Evolutionary conservation across 2,888 invertebrate genomes (phyloP).

Genomic region (Strigamia crassipes): DNA sequence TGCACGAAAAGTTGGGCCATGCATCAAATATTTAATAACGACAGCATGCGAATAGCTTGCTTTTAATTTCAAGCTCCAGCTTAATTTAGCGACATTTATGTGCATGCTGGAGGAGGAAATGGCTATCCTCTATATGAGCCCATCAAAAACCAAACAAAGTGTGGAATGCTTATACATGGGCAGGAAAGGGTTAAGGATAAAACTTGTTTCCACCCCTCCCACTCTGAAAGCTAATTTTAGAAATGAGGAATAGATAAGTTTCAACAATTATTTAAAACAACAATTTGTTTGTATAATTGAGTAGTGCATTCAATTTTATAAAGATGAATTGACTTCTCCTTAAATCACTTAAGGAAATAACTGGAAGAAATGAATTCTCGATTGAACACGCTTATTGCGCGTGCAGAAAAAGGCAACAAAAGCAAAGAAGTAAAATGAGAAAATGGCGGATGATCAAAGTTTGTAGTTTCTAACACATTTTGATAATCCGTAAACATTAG

Average conservation of each 20-base stretch:
- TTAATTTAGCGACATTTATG: not conserved
- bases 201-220: not conserved
- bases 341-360: too few species aligned
- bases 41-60: not conserved
- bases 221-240: not conserved
- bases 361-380: too few species aligned
- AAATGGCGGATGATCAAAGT: too few species aligned
- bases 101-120: not conserved
- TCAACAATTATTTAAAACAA: too few species aligned
- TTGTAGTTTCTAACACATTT: too few species aligned
- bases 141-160: not conserved
- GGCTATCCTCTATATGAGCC: not conserved
- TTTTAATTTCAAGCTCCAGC: not conserved
- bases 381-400: too few species aligned
- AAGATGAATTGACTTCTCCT: too few species aligned
- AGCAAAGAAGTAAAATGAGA: too few species aligned
- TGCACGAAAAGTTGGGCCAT: not conserved
- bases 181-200: not conserved
- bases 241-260: not conserved
- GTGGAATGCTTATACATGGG: not conserved
- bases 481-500: too few species aligned
- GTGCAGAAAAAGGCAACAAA: too few species aligned
- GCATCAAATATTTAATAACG: conserved; percentile 23
- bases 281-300: too few species aligned
- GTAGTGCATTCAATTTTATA: too few species aligned